Conservation (phyloP, 2,113 vertebrate species). For the Tretioscincus oriximinensis region DNA sequence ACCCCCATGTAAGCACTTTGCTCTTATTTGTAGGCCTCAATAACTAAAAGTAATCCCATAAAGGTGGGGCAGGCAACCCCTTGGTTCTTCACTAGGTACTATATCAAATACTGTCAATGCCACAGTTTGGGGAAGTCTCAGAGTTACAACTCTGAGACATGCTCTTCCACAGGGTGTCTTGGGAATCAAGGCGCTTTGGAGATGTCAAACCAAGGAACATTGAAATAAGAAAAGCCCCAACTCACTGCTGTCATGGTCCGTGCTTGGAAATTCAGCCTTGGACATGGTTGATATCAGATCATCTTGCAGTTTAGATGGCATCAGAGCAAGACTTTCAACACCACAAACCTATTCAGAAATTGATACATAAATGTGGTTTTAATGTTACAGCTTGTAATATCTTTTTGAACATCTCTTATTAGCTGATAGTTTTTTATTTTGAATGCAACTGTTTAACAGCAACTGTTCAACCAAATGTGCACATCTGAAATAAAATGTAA, state of each 20-base stretch:
- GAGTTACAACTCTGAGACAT: background rate
- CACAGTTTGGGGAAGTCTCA: no score
- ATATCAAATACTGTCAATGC: background rate
- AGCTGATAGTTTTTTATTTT: no score
- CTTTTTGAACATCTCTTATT: background rate
- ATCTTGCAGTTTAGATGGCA: constrained; percentile 72
- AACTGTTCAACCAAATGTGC: no score
- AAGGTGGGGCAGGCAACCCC: no score
- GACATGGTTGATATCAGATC: constrained; percentile 73
- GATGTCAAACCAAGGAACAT: background rate
- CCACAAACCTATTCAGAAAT: constrained; percentile 73
- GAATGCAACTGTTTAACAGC: background rate
- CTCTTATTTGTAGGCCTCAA: no score
- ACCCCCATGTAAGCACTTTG: background rate
- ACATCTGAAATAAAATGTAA: background rate
- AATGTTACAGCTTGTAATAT: background rate
- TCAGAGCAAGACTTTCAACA: constrained; percentile 74
- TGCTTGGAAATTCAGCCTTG: constrained; percentile 67
- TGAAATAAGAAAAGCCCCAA: constrained; percentile 22
- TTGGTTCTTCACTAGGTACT: background rate
- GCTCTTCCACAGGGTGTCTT: background rate
- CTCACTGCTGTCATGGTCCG: constrained; percentile 83
- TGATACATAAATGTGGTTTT: no score
- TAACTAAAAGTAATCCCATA: no score
- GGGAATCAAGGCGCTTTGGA: background rate